phyloP scores from a whole-genome alignment of 2,888 invertebrate genomes.

The Mesochorus sp. region DNA sequence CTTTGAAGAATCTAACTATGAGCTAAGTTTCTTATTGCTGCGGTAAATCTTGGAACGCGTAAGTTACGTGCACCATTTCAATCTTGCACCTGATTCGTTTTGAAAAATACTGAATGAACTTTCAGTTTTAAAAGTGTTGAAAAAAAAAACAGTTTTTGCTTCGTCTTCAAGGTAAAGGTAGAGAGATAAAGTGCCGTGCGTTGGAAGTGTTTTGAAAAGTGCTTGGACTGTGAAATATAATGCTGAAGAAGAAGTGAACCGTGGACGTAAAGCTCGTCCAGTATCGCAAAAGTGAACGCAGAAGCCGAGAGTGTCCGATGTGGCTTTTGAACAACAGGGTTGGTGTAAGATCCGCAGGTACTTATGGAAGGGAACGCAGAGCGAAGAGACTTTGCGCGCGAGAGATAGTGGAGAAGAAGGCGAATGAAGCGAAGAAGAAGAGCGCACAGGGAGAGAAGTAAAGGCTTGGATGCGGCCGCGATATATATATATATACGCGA shows the following conservation, averaged over 20 bases:
- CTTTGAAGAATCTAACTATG: background rate
- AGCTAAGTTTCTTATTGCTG: too few species aligned
- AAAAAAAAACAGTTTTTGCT: too few species aligned
- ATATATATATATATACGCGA: conserved; percentile 33
- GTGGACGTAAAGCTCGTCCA: background rate
- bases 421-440: conserved; percentile 47
- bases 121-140: too few species aligned
- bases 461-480: conserved; percentile 37
- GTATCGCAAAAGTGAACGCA: background rate
- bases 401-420: conserved; percentile 33
- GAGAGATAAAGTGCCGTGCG: too few species aligned
- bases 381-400: conserved; percentile 39
- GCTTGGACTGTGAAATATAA: too few species aligned
- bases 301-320: conserved; percentile 4
- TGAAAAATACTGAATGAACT: too few species aligned
- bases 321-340: conserved; percentile 20
- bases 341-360: conserved; percentile 35
- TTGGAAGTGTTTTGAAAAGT: too few species aligned
- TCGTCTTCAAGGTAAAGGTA: too few species aligned
- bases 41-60: too few species aligned
- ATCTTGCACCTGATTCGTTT: too few species aligned
- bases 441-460: conserved; percentile 36
- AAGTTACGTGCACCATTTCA: too few species aligned
- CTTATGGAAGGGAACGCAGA: conserved; percentile 37
- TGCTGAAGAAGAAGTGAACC: conserved; percentile 21